Percentiles rank a stretch among this genome's conserved stretches.
Conservation (phyloP, 2,797 vertebrate genomes). For the Neosilurus mollespiculum region DNA sequence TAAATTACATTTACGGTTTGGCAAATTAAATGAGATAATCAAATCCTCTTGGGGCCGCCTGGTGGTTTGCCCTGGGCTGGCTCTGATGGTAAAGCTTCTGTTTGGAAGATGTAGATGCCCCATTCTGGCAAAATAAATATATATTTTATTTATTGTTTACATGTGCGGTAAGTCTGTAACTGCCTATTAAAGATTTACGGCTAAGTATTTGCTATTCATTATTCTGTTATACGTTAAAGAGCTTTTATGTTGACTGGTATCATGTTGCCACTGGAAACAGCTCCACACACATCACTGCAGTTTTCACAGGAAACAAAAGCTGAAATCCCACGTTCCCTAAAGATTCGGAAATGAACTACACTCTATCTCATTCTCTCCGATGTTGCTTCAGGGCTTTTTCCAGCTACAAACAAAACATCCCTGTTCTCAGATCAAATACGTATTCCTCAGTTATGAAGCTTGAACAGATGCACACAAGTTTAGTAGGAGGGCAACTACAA, state of each 20-base stretch:
- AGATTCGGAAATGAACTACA: background rate
- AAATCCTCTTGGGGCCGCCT: no score
- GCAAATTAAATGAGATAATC: no score
- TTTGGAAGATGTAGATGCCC: background rate
- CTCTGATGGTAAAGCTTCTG: background rate
- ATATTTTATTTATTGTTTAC: slow-evolving; percentile 8
- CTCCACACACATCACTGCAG: background rate
- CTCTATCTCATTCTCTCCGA: background rate
- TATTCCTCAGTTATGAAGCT: slow-evolving; percentile 42
- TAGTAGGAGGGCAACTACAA: slow-evolving; percentile 27
- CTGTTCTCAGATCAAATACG: slow-evolving; percentile 30
- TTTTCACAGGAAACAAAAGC: background rate
- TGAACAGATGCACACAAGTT: slow-evolving; percentile 46
- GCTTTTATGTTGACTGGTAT: background rate
- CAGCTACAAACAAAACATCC: background rate
- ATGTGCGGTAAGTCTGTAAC: slow-evolving; percentile 13
- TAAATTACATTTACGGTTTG: no score
- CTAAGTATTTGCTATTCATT: slow-evolving; percentile 18
- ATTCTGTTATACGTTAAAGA: slow-evolving; percentile 20
- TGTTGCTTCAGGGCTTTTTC: slow-evolving; percentile 2
- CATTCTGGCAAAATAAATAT: slow-evolving; percentile 4
- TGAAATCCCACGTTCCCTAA: slow-evolving; percentile 7
- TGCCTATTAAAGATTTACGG: slow-evolving; percentile 1
- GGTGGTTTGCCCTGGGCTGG: no score
- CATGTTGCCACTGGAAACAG: slow-evolving; percentile 4